Evolutionary conservation across 2,888 invertebrate species (phyloP), one percentile per base, ranked within the genome.

Genomic region (Fabriciana adippe): DNA sequence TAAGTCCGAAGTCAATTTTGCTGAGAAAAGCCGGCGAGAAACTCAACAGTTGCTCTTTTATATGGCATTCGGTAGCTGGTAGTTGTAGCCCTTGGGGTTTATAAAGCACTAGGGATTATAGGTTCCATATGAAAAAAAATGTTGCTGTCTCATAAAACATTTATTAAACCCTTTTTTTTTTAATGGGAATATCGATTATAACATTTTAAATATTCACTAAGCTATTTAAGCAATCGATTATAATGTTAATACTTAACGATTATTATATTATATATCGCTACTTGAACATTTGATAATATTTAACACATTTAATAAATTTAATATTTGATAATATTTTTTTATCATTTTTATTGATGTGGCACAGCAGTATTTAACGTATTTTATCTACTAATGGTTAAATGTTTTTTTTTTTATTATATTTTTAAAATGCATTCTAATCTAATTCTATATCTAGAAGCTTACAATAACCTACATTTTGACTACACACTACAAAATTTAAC

Each of bases 331-430:
- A 15, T 45, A 21, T 45, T 63, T 53, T 45, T 26, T 41, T 63
- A 63, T 35, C 31, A 26, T 53, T 53, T 57, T 90, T 90, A 90
- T 90, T 90, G 90, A 82, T 79, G 80, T 72, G 77, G 87, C 90
- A 90, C 90, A 90, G 90, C 90, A 90, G 90, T 87, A 35, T 48
- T 35, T 45, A 41, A 35, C 11, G 13, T 35, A 26, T 56, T 41
- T 13, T 53, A 54, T 48, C 50, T 51, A 51, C 50, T 51, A 51
- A 35, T 35, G 6, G 1, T 1, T 35, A 35, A 13, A 21, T 31
- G 31, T 26, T 2, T 26, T 26, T 47, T n/a, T 48, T 26, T 3
- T n/a, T 16, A 31, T 26, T 47, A 26, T 51, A 35, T 31, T 11
- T 51, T 15, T 51, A 18, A 35, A 35, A 66, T n/a, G 50, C 48